Evolutionary conservation across 2,113 vertebrate species (phyloP).

Genomic region (Cottus gobio): DNA sequence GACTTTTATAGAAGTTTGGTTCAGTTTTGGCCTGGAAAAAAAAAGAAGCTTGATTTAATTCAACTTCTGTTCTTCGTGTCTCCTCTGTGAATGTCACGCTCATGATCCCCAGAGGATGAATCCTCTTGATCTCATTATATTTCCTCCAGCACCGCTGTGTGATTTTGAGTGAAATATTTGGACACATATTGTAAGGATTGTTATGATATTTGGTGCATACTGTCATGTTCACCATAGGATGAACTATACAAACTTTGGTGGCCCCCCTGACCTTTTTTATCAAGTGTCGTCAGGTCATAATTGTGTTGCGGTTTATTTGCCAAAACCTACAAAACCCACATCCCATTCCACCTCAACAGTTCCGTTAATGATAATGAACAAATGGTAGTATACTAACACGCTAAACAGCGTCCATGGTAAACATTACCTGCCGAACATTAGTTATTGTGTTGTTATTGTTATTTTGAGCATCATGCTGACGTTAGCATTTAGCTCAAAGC

Average conservation of each 20-base stretch:
- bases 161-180: background rate
- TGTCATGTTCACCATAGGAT: background rate
- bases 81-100: background rate
- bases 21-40: background rate
- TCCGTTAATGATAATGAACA: background rate
- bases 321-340: background rate
- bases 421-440: background rate
- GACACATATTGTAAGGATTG: background rate
- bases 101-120: background rate
- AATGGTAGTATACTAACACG: background rate
- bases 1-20: background rate
- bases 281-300: no score
- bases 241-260: background rate
- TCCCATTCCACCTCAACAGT: background rate
- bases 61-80: background rate
- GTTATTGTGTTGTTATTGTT: background rate
- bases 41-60: background rate
- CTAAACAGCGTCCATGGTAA: background rate
- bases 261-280: background rate
- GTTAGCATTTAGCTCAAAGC: background rate
- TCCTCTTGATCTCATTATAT: background rate
- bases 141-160: background rate
- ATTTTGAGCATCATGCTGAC: background rate
- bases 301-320: background rate
- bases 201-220: background rate